Evolutionary conservation across 2,797 vertebrate species (phyloP), one percentile per base, ranked within the genome.

Genomic region (Smutsia gigantea): DNA sequence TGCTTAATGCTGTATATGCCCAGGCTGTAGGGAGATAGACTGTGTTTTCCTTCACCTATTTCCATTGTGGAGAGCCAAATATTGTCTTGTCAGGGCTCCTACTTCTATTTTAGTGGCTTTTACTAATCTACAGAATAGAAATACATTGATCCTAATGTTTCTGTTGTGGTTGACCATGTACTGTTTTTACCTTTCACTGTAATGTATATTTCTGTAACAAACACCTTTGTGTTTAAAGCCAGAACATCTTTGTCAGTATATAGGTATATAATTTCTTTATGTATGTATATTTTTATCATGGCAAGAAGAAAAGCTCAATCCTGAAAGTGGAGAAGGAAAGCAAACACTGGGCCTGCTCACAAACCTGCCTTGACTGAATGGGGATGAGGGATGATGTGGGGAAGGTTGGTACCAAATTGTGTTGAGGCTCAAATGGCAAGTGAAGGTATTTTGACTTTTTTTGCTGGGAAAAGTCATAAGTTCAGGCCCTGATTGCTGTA

Each of bases 161-260:
- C n/a, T 69, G 17, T 55, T 68, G 25, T n/a, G n/a, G 31, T 31
- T 87, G 87, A 72, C 77, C 57, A 63, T 11, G 34, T 15, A 75
- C 4, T 86, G 39, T 34, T 87, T 95, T 69, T 34, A 64, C 18
- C 84, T 74, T 96, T 83, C 34, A 79, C 29, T 66, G 2, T 87
- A 37, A 79, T 21, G 7, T 17, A 23, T 66, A 61, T 66, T 61
- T 9, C 37, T 92, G 14, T 84, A 86, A 95, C 94, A 92, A 93
- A 85, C 31, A 64, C 78, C 51, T 92, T 91, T 78, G 46, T 17
- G 29, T 87, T 97, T 82, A 93, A 89, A 46, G 57, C 78, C 53
- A 77, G 94, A 69, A 69, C 46, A 57, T 31, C 61, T 78, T 77
- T 77, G 39, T 64, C 64, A 63, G 21, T 61, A 82, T 42, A 69